Evolutionary conservation across 35 echinoderm and acorn worm species (phyloP), one percentile per base, ranked within the genome.

Genomic region (Anneissia japonica): DNA sequence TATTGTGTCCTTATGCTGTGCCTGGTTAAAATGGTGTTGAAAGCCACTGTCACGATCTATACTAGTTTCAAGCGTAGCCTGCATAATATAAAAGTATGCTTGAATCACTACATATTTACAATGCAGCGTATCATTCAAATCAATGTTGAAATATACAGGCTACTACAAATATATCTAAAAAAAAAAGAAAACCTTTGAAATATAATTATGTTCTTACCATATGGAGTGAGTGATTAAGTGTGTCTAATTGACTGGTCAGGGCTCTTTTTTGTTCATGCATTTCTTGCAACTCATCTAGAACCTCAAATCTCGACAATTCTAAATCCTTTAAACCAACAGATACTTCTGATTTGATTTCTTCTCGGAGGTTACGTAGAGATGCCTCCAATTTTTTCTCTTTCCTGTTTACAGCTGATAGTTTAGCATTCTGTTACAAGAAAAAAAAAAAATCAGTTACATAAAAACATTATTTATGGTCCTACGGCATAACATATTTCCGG

Each of bases 271-370:
- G 92, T 79, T 81, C 37, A 30, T 93, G 87, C 32, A 89, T 36
- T 41, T 93, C 82, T 43, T 93, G 74, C 19, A 93, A 83, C 41
- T 93, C 92, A 82, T 93, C 92, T 26, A 89, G 31, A 0, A 89
- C 92, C 30, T 89, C 87, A 32, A 89, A 81, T 45, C 87, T 77
- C 0, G 89, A 91, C 84, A 91, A 74, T 39, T 91, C 89, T 77
- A 91, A 38, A 73, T 85, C 88, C 17, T 80, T 79, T 7, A 93
- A 51, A 0, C 92, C 87, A 37, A 85, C 39, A 17, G 74, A 41
- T 31, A 89, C 92, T 38, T 89, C 92, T 12, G 34, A 74, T 23
- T 89, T 76, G 64, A 86, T 85, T 72, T 89, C 83, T 26, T 35
- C 30, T 29, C 74, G 79, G 0, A 89, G 77, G 26, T 89, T 64